Evolutionary conservation across 2,797 vertebrate species (phyloP).

Genomic region (Myotis vivesi): DNA sequence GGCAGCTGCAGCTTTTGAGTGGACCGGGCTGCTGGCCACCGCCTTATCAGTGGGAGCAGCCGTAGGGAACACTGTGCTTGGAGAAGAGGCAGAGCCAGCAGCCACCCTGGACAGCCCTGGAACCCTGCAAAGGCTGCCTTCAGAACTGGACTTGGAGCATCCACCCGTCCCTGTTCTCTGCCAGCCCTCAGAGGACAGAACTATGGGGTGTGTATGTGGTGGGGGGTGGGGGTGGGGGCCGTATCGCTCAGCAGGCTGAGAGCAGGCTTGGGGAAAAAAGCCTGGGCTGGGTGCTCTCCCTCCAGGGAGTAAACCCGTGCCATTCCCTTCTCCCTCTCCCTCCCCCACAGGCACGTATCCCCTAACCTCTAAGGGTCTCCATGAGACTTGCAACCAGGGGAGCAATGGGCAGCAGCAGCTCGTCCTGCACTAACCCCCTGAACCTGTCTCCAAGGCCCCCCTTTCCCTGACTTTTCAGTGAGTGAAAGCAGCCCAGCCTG

Average conservation of each 20-base stretch:
- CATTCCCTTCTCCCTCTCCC: no score
- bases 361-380: no score
- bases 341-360: no score
- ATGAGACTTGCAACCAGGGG: no score
- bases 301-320: no score
- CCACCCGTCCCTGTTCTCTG: accelerated
- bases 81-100: background rate
- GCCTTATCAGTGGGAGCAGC: background rate
- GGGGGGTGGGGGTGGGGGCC: accelerated
- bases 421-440: no score
- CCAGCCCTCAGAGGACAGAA: background rate
- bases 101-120: background rate
- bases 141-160: background rate
- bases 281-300: no score
- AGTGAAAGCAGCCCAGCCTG: no score
- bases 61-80: background rate
- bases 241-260: background rate
- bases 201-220: no score
- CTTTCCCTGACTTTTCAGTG: no score
- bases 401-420: no score
- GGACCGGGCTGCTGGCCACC: background rate
- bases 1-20: background rate
- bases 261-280: background rate
- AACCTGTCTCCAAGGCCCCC: no score
- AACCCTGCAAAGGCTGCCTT: background rate